Percentiles rank a stretch among this genome's conserved stretches.
phyloP scores from a whole-genome alignment of 2,888 invertebrate genomes.

The Diogma glabrata region DNA sequence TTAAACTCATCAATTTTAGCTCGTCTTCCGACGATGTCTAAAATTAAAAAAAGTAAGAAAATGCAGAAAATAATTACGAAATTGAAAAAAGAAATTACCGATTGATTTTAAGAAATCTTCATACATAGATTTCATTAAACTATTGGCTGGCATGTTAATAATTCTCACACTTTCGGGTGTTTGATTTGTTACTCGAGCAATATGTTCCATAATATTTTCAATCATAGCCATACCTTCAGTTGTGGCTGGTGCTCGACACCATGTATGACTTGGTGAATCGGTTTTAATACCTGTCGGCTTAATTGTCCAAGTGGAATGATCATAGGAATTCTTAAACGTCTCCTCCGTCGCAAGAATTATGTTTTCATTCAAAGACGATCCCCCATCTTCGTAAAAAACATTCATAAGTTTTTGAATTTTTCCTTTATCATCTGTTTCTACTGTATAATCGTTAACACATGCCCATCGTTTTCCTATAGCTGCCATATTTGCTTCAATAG shows the following conservation, averaged over 20 bases:
- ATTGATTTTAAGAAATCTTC: slow-evolving; percentile 40
- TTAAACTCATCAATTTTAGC: slow-evolving; percentile 48
- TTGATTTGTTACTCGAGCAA: slow-evolving; percentile 41
- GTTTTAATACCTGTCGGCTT: slow-evolving; percentile 40
- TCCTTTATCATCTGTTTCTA: slow-evolving; percentile 49
- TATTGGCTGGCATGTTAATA: slow-evolving; percentile 41
- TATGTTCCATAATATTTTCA: slow-evolving; percentile 56
- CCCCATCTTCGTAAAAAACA: slow-evolving; percentile 42
- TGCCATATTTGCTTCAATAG: slow-evolving; percentile 52
- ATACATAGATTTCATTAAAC: slow-evolving; percentile 40
- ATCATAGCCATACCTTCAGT: slow-evolving; percentile 49
- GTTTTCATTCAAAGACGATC: slow-evolving; percentile 43
- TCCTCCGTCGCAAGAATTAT: no score
- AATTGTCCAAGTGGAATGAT: slow-evolving; percentile 44
- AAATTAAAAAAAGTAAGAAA: no score
- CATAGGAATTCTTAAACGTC: slow-evolving; percentile 45
- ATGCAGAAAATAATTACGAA: no score
- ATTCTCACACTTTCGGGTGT: slow-evolving; percentile 47
- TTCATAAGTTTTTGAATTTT: slow-evolving; percentile 51
- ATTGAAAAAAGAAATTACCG: slow-evolving; percentile 24
- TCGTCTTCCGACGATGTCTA: slow-evolving; percentile 44
- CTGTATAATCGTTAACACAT: slow-evolving; percentile 43
- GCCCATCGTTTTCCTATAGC: slow-evolving; percentile 46
- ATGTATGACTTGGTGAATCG: slow-evolving; percentile 52
- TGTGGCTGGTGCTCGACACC: slow-evolving; percentile 38